These are phyloP conservation scores for Myotis vivesi DNA, from an alignment of 2,797 vertebrate genomes.

Conservation along the genomic window DNA sequence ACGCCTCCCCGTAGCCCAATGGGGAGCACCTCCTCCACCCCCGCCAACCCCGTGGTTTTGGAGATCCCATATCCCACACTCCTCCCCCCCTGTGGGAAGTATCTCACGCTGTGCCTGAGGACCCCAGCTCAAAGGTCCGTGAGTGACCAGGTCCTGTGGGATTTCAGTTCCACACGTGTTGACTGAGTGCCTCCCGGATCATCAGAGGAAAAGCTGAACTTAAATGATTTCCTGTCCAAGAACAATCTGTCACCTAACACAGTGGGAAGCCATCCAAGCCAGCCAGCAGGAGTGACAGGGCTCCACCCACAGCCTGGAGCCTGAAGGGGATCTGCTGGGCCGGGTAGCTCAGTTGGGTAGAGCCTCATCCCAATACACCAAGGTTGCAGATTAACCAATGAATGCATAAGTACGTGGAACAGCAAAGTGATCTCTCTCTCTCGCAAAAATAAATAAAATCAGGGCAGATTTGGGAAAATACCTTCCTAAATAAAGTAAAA, in stretches of 20 bases:
- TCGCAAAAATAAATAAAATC: neutral
- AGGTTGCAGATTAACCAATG: neutral
- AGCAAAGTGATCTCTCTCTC: neutral
- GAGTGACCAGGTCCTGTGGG: neutral
- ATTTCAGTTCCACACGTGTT: slow-evolving; percentile 26
- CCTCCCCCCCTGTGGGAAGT: neutral
- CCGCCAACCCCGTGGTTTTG: neutral
- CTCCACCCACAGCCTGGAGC: slow-evolving; percentile 35
- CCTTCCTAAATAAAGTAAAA: neutral
- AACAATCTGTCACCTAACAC: slow-evolving; percentile 72
- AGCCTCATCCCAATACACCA: neutral
- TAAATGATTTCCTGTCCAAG: slow-evolving; percentile 72
- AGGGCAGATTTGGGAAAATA: neutral
- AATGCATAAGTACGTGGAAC: neutral
- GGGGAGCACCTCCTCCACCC: neutral
- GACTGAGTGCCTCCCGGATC: slow-evolving; percentile 34
- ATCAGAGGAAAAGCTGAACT: slow-evolving; percentile 65
- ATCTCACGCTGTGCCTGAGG: neutral
- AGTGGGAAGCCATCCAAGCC: slow-evolving; percentile 60
- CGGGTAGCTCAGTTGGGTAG: neutral
- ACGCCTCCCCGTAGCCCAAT: neutral
- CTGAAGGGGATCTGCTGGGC: neutral
- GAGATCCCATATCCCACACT: slow-evolving; percentile 24
- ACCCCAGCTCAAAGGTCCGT: neutral
- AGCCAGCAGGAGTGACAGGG: neutral